These are phyloP conservation scores for Thripadectes ignobilis DNA, from an alignment of 2,797 vertebrate species.

Conservation along the genomic window DNA sequence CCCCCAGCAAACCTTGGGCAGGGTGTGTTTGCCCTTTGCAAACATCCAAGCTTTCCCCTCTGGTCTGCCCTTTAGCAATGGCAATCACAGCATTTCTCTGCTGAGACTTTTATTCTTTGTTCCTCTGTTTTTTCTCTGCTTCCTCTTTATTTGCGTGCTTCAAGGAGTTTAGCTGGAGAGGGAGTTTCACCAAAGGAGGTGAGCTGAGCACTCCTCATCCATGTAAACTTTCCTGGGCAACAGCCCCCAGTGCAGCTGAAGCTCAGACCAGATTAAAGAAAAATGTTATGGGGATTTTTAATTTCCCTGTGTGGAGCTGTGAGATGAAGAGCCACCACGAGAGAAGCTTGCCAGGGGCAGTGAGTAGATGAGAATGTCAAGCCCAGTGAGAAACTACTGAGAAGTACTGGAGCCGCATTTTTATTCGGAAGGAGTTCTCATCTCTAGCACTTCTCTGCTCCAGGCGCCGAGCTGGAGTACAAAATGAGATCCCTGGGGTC, in stretches of 20 bases:
- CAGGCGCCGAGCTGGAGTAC: neutral
- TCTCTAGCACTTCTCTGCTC: neutral
- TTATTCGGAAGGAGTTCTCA: slow-evolving; percentile 15
- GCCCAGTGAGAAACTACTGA: slow-evolving; percentile 57
- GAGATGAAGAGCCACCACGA: slow-evolving; percentile 45
- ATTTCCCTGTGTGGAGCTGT: slow-evolving; percentile 54
- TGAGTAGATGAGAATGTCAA: slow-evolving; percentile 67
- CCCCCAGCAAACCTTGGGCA: fast-evolving
- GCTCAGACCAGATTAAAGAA: slow-evolving; percentile 54
- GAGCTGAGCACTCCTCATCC: neutral
- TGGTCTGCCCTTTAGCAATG: neutral
- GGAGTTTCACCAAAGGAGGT: neutral
- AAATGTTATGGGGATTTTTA: slow-evolving; percentile 52
- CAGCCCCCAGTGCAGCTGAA: neutral
- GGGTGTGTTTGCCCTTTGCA: neutral
- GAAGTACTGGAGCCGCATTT: slow-evolving; percentile 12
- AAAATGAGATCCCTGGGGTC: slow-evolving; percentile 53
- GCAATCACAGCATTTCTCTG: slow-evolving; percentile 5
- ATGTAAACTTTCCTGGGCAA: neutral
- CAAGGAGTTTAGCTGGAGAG: neutral
- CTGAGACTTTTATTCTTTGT: neutral
- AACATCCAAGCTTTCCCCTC: neutral
- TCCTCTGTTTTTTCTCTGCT: neutral
- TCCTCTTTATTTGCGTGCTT: neutral
- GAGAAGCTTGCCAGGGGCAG: slow-evolving; percentile 57